Percentiles rank a stretch among this genome's conserved stretches.
Evolutionary conservation across 2,888 invertebrate species (phyloP).

Genomic region (Diplolepis rosae): DNA sequence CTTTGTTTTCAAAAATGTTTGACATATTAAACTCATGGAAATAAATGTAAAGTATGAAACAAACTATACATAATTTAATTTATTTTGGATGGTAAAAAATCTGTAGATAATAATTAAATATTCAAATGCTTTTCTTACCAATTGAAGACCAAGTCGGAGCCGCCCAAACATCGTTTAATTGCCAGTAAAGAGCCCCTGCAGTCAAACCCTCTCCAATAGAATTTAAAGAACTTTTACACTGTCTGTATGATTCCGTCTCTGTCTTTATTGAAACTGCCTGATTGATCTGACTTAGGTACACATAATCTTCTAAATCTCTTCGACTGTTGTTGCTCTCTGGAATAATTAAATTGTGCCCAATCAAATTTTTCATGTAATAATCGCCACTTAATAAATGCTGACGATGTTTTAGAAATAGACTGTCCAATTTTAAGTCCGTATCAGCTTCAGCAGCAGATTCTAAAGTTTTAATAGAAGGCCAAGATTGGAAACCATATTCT

Average conservation of each 20-base stretch:
- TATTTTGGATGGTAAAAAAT: not conserved
- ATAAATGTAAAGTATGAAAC: not conserved
- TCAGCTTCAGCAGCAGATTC: constrained; percentile 76
- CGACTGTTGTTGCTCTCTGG: constrained; percentile 75
- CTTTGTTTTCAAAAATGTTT: not conserved
- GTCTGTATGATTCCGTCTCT: constrained; percentile 89
- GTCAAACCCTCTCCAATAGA: constrained; percentile 81
- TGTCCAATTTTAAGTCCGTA: constrained; percentile 76
- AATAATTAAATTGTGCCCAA: constrained; percentile 80
- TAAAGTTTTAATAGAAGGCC: constrained; percentile 85
- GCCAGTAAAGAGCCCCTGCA: constrained; percentile 99
- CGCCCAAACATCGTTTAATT: constrained; percentile 98
- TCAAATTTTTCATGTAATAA: constrained; percentile 77
- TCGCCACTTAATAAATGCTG: constrained; percentile 91
- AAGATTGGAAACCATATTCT: constrained; percentile 96
- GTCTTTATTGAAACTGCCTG: constrained; percentile 93
- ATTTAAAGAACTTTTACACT: constrained; percentile 75
- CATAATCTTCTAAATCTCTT: constrained; percentile 80
- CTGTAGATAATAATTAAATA: not conserved
- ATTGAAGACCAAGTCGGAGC: constrained; percentile 97
- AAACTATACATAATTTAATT: not conserved
- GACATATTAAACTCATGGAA: not conserved
- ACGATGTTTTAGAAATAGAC: constrained; percentile 82
- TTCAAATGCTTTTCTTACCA: constrained; percentile 74
- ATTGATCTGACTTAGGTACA: constrained; percentile 90